Evolutionary conservation across 2,797 vertebrate species (phyloP), one percentile per base, ranked within the genome.

Genomic region (Cossypha heuglini): DNA sequence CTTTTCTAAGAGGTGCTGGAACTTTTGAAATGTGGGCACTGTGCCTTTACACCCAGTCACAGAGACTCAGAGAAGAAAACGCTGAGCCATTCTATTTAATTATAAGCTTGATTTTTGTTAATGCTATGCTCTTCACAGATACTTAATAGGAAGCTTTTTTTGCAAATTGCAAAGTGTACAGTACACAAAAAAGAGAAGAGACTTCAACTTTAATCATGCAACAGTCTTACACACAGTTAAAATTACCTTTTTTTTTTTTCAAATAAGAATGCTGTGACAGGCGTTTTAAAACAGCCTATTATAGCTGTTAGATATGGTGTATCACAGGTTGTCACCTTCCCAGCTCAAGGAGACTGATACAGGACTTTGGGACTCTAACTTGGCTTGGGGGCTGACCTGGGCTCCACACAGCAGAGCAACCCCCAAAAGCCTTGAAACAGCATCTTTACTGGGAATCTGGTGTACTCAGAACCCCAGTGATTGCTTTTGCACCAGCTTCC

Each of bases 191-290:
- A 20, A 51, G 15, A 62, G 11, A 45, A n/a, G 40, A 33, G 20
- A 49, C 6, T 72, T 51, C 11, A 6, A 11, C 7, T 52, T 19
- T 10, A 93, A 43, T 33, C 25, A 14, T 5, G 4, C 15, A 33
- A 12, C 11, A 45, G 19, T 42, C 24, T 43, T 48, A 64, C 6
- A 16, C 9, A 17, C 2, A 43, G 7, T 31, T 64, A 31, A 58
- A 11, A 3, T 17, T 1, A 1, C 3, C n/a, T n/a, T n/a, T n/a
- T n/a, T n/a, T n/a, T 61, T 52, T 45, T 61, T 38, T 21, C 1
- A 7, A 25, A 20, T 11, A 20, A 20, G 62, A 68, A 52, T 17
- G 19, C n/a, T 6, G 16, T 20, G 16, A 12, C 4, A 29, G 29
- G 6, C 11, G 6, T 25, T 54, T 86, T 12, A 17, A n/a, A 68